These are phyloP conservation scores for Illadopsis cleaveri DNA, from an alignment of 2,113 vertebrate species.

Conservation along the genomic window DNA sequence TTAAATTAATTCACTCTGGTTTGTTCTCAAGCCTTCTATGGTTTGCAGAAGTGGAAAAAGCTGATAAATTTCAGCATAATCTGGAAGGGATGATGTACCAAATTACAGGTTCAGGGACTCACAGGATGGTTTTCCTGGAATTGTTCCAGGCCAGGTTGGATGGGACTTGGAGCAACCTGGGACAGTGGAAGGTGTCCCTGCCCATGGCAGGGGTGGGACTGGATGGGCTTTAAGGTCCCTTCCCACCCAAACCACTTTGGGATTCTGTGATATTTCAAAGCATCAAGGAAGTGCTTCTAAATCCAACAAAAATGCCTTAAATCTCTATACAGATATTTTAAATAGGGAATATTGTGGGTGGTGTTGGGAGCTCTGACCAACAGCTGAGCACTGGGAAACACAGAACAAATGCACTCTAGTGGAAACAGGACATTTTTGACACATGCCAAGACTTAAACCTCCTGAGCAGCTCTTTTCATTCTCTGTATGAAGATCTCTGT, in stretches of 20 bases:
- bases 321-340: background rate
- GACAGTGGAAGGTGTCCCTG: background rate
- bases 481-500: background rate
- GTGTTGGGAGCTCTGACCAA: background rate
- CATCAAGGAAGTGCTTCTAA: background rate
- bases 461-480: background rate
- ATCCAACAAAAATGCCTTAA: background rate
- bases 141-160: background rate
- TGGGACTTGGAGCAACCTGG: rapidly evolving
- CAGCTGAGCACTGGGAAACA: background rate
- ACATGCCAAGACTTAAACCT: background rate
- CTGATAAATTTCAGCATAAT: background rate
- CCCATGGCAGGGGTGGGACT: background rate
- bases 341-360: background rate
- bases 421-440: background rate
- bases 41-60: background rate
- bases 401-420: background rate
- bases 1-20: background rate
- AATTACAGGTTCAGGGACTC: background rate
- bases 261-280: background rate
- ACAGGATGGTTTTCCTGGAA: background rate
- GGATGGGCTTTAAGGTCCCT: background rate
- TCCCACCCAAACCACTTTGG: background rate
- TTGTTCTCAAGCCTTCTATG: background rate
- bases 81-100: background rate